Conservation (phyloP, 2,113 vertebrate genomes). For the Coreoperca whiteheadi region DNA sequence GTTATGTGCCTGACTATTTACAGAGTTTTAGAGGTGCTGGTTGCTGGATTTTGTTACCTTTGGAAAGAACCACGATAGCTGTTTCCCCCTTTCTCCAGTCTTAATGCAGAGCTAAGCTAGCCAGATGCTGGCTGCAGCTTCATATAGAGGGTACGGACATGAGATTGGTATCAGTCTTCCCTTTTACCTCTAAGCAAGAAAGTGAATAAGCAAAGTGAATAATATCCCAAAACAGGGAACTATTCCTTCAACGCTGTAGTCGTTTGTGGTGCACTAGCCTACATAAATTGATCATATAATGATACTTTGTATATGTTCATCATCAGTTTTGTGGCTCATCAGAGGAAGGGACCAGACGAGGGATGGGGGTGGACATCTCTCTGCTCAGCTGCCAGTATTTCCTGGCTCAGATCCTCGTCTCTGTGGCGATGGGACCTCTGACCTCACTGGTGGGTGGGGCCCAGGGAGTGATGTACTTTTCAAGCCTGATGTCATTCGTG, state of each 20-base stretch:
- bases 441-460: conserved; percentile 95
- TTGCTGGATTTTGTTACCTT: neutral
- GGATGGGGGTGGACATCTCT: conserved; percentile 98
- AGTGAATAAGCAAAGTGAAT: neutral
- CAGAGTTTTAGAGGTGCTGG: neutral
- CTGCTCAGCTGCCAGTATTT: conserved; percentile 98
- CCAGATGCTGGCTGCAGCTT: neutral
- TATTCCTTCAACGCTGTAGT: neutral
- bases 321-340: conserved; percentile 91
- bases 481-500: conserved; percentile 94
- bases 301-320: conserved; percentile 27
- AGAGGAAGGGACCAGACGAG: conserved; percentile 88
- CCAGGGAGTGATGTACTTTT: conserved; percentile 97
- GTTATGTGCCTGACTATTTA: neutral
- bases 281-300: neutral
- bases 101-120: neutral
- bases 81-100: neutral
- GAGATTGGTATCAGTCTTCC: neutral
- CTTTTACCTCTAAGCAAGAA: neutral
- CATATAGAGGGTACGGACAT: neutral
- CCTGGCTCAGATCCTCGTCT: conserved; percentile 95
- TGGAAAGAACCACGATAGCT: neutral
- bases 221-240: neutral
- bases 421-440: conserved; percentile 94
- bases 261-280: neutral